phyloP scores from a whole-genome alignment of 2,797 vertebrate species.

The Erpetoichthys calabaricus region DNA sequence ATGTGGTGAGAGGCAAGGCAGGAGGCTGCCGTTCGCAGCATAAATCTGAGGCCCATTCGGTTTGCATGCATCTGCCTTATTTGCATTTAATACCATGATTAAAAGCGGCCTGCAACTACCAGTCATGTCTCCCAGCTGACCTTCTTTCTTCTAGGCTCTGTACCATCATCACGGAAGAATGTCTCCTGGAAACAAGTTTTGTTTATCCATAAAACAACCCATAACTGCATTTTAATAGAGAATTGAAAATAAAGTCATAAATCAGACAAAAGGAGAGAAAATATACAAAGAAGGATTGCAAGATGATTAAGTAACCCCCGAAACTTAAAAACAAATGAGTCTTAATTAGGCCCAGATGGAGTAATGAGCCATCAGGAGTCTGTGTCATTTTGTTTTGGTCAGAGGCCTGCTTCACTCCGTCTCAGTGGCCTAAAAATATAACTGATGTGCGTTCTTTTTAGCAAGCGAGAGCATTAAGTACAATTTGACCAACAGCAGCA shows the following conservation, averaged over 20 bases:
- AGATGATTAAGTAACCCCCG: constrained; percentile 7
- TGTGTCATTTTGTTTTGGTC: constrained; percentile 9
- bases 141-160: background rate
- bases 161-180: background rate
- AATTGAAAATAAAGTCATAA: constrained; percentile 2
- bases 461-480: constrained; percentile 6
- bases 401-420: constrained; percentile 4
- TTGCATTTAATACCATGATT: background rate
- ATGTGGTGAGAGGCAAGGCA: too few species aligned
- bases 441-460: constrained; percentile 2
- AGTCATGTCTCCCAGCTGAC: background rate
- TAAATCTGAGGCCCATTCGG: too few species aligned
- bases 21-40: too few species aligned
- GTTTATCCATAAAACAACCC: constrained; percentile 1
- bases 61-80: background rate
- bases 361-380: constrained; percentile 2
- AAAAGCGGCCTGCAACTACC: constrained; percentile 4
- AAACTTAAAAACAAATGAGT: constrained; percentile 9
- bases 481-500: constrained; percentile 11
- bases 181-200: background rate
- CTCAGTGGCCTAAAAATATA: constrained; percentile 1
- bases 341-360: constrained; percentile 6
- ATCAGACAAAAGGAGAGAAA: background rate
- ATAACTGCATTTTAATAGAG: constrained; percentile 2
- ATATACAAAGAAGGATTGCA: background rate